A percentile compares a stretch with the other conserved stretches of the same genome.
Conservation (phyloP, 2,888 invertebrate species). For the Drosophila lutescens region DNA sequence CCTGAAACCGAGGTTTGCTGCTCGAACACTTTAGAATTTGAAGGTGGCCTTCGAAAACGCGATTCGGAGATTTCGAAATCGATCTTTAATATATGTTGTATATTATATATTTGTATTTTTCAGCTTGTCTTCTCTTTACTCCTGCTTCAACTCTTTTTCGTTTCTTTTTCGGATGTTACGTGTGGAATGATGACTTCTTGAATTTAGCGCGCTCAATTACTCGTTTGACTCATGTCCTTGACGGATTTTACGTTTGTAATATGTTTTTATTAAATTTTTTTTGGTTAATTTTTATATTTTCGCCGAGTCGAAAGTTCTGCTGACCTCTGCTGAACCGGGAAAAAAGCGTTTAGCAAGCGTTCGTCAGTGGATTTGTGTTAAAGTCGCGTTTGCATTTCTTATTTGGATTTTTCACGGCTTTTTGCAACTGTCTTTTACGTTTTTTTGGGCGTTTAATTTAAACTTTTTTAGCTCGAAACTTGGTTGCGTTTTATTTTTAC, state of each 20-base stretch:
- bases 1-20: constrained; percentile 31
- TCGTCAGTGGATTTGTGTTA: constrained; percentile 17
- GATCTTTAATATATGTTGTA: constrained; percentile 4
- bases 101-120: background rate
- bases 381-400: constrained; percentile 40
- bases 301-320: constrained; percentile 26
- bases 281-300: constrained; percentile 19
- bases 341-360: constrained; percentile 33
- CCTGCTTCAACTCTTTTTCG: constrained; percentile 24
- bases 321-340: constrained; percentile 21
- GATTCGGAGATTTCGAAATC: constrained; percentile 14
- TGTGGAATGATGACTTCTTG: constrained; percentile 52
- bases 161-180: constrained; percentile 12
- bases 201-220: constrained; percentile 36
- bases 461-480: constrained; percentile 17
- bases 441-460: constrained; percentile 14
- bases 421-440: constrained; percentile 9
- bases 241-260: constrained; percentile 13
- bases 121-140: constrained; percentile 27
- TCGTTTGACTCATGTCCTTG: constrained; percentile 53
- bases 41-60: constrained; percentile 19
- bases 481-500: constrained; percentile 10
- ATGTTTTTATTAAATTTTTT: constrained; percentile 4
- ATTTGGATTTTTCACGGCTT: constrained; percentile 5
- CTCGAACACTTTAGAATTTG: constrained; percentile 58